Evolutionary conservation across 2,797 vertebrate species (phyloP), one percentile per base, ranked within the genome.

Genomic region (Alosa sapidissima): DNA sequence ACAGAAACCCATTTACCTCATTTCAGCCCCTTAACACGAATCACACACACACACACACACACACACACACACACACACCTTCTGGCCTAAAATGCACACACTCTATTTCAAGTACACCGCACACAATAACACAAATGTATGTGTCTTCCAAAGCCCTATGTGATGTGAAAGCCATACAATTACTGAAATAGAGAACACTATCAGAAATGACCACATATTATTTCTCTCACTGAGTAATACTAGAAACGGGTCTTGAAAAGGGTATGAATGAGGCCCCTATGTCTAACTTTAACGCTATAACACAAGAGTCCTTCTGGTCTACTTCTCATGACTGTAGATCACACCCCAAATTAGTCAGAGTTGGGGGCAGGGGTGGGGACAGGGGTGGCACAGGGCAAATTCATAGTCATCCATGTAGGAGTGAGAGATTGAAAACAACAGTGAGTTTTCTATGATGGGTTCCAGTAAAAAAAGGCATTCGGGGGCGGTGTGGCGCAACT

Each of bases 341-440:
- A 72, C 10, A 14, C 65, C 33, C 65, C 33, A 72, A 36, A 72
- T 72, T 72, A 72, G 65, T 72, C 65, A 72, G 65, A 5, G 65
- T 16, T 1, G 68, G 14, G 68, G 28, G 28, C 3, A 28, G 55
- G 54, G 16, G 54, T 19, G 16, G 28, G 28, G 28, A 28, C 55
- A 58, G 10, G 60, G 24, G 24, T 51, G 49, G 49, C 49, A 51
- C 11, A 10, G 49, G 8, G 24, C 24, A 19, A 45, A 78, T 19
- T 19, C 16, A 47, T 41, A 28, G 41, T 78, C 41, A 78, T 45
- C 68, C 68, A 75, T 45, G 68, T 41, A 41, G 68, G 9, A 68
- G 60, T 24, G 7, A 1, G 14, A 47, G 16, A 16, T 14, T 19
- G 10, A 75, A 3, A 28, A 1, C 41, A 41, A 4, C 72, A 75